These are phyloP conservation scores for Rhagophthalmus giganteus DNA, from an alignment of 2,888 invertebrate species.

Conservation along the genomic window DNA sequence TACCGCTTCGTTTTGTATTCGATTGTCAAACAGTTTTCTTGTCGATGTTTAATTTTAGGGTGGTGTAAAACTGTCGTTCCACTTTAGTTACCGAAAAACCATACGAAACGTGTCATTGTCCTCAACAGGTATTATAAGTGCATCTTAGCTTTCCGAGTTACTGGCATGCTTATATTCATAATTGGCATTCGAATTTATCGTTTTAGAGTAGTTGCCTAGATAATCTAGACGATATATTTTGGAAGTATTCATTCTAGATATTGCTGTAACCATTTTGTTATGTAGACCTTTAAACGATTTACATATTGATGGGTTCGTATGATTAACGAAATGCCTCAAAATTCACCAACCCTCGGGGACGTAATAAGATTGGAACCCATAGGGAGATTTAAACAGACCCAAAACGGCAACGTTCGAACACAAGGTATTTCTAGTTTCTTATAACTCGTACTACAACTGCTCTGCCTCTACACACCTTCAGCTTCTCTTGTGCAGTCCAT, in stretches of 20 bases:
- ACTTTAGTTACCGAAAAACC: constrained; percentile 25
- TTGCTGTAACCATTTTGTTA: constrained; percentile 33
- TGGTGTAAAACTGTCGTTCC: constrained; percentile 20
- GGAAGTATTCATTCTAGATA: constrained; percentile 27
- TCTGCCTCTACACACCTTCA: constrained; percentile 24
- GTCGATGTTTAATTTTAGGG: constrained; percentile 17
- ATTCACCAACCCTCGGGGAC: constrained; percentile 51
- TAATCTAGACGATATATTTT: constrained; percentile 24
- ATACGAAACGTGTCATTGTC: constrained; percentile 26
- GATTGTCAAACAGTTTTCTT: constrained; percentile 10
- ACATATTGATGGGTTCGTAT: constrained; percentile 34
- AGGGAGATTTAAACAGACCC: constrained; percentile 65
- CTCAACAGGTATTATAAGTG: constrained; percentile 40
- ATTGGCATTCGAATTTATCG: constrained; percentile 23
- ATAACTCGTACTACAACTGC: constrained; percentile 19
- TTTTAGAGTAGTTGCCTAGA: constrained; percentile 32
- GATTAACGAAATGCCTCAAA: constrained; percentile 45
- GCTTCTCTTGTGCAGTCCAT: constrained; percentile 26
- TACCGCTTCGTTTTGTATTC: constrained; percentile 11
- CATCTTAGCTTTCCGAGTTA: constrained; percentile 30
- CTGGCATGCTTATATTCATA: constrained; percentile 37
- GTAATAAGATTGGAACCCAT: constrained; percentile 67
- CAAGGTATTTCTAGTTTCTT: constrained; percentile 49
- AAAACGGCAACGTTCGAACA: constrained; percentile 62
- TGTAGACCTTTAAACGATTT: constrained; percentile 39